A percentile compares a stretch with the other conserved stretches of the same genome.
Conservation (phyloP, 2,888 invertebrate genomes). For the Lasiommata megera region DNA sequence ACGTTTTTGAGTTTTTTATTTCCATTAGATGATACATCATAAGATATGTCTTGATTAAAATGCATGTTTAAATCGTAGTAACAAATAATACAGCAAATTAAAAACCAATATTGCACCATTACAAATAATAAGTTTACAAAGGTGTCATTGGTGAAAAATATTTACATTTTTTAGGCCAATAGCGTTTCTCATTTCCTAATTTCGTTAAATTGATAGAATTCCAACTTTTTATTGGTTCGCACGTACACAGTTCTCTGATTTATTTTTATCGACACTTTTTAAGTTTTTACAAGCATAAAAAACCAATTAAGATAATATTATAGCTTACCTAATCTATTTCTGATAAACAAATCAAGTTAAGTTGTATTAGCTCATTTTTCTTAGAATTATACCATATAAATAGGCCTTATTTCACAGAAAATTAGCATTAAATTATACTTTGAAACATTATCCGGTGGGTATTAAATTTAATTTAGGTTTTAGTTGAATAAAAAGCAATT, state of each 20-base stretch:
- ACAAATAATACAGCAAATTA: no score
- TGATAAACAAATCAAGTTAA: conserved; percentile 8
- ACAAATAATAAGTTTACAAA: neutral
- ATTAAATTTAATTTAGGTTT: neutral
- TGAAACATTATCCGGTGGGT: neutral
- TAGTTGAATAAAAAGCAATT: neutral
- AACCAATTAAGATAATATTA: conserved; percentile 9
- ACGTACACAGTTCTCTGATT: neutral
- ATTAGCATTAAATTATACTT: neutral
- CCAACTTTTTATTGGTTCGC: conserved; percentile 5
- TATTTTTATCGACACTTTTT: neutral
- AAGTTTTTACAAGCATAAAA: conserved; percentile 1
- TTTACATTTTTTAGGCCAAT: neutral
- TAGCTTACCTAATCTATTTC: conserved; percentile 9
- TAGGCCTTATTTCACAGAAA: conserved; percentile 9
- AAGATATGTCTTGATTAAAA: no score
- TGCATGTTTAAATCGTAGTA: no score
- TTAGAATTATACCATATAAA: conserved; percentile 5
- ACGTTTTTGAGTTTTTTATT: no score
- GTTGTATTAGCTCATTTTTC: conserved; percentile 8
- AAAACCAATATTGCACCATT: neutral
- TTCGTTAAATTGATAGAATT: conserved; percentile 1
- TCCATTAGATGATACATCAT: no score
- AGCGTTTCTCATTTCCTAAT: conserved; percentile 1
- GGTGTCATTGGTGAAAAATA: neutral